Conservation (phyloP, 2,888 invertebrate species). For the Drosophila anomelani region DNA sequence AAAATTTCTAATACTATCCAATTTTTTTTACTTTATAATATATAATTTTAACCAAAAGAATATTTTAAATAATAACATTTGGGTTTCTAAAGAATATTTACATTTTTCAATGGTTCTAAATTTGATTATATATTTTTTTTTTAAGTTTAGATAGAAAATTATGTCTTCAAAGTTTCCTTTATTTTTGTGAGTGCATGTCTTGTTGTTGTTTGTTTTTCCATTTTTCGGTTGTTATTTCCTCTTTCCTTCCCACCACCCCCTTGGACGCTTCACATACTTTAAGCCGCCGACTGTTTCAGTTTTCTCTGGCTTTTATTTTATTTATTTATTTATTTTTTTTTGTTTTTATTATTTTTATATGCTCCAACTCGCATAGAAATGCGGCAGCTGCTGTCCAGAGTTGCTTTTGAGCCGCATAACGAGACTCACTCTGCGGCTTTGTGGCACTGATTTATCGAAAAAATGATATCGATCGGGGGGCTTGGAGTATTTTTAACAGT, state of each 20-base stretch:
- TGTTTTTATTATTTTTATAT: slow-evolving; percentile 29
- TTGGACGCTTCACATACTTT: slow-evolving; percentile 34
- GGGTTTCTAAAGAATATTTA: neutral
- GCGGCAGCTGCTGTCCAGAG: slow-evolving; percentile 27
- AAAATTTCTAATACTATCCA: slow-evolving; percentile 44
- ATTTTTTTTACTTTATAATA: neutral
- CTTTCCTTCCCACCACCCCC: too few species aligned
- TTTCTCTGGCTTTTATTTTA: slow-evolving; percentile 13
- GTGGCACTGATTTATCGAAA: slow-evolving; percentile 32
- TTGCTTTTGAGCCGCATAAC: slow-evolving; percentile 27
- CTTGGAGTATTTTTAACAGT: too few species aligned
- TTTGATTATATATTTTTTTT: neutral
- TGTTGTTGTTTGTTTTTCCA: slow-evolving; percentile 26
- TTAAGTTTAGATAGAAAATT: neutral
- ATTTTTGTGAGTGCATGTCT: slow-evolving; percentile 9
- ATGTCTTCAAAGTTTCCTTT: neutral
- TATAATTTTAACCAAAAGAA: neutral
- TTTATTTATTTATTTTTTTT: slow-evolving; percentile 6
- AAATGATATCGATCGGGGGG: neutral
- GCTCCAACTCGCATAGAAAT: slow-evolving; percentile 19
- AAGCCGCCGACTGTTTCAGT: slow-evolving; percentile 37
- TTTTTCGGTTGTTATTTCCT: slow-evolving; percentile 17
- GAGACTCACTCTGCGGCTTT: slow-evolving; percentile 4
- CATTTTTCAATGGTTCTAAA: neutral
- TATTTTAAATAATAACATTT: neutral